These are phyloP conservation scores for Notolepis coatsorum DNA, from an alignment of 2,797 vertebrate genomes.

Conservation along the genomic window DNA sequence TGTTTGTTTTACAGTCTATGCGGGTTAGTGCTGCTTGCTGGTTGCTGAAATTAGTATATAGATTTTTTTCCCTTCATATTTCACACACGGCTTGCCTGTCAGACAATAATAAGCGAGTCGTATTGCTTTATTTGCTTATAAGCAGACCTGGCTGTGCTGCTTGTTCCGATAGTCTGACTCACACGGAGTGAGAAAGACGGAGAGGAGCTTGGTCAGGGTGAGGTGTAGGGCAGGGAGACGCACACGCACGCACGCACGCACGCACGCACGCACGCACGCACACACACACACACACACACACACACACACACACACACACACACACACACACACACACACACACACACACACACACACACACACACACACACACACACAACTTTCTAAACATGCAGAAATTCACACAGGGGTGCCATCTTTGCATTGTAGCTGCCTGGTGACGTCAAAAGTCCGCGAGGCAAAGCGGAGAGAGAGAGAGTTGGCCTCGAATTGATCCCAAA, in stretches of 20 bases:
- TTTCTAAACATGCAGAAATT: background rate
- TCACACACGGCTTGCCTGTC: background rate
- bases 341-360: constrained; percentile 8
- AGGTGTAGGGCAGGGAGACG: background rate
- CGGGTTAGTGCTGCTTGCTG: too few species aligned
- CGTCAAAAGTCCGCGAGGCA: background rate
- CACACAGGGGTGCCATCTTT: background rate
- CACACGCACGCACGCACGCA: background rate
- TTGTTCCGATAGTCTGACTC: background rate
- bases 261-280: background rate
- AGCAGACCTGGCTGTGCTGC: too few species aligned
- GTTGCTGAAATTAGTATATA: background rate
- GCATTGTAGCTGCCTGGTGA: background rate
- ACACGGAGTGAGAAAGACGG: constrained; percentile 11
- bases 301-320: constrained; percentile 2
- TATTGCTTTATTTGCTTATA: background rate
- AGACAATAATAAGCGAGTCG: background rate
- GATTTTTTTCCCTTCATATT: background rate
- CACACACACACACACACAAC: background rate
- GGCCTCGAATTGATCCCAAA: too few species aligned
- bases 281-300: background rate
- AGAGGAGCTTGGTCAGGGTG: constrained; percentile 1
- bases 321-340: constrained; percentile 15
- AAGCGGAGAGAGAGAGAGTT: too few species aligned
- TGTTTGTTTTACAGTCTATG: too few species aligned